Conservation (phyloP, 2,888 invertebrate genomes). For the Baronia brevicornis region DNA sequence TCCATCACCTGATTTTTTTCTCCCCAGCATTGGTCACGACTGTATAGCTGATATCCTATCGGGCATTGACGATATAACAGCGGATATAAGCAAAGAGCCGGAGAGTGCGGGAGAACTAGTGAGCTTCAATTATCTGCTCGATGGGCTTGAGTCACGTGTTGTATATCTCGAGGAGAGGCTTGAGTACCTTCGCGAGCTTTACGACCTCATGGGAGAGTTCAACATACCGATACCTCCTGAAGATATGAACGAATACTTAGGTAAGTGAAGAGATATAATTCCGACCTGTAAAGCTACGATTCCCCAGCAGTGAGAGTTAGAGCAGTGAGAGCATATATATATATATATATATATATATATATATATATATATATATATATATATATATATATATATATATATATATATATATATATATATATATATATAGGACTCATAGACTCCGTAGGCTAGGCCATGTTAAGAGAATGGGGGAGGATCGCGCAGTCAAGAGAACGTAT, state of each 20-base stretch:
- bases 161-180: slow-evolving; percentile 82
- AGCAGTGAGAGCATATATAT: no score
- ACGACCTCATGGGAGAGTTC: slow-evolving; percentile 89
- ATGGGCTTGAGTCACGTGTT: slow-evolving; percentile 79
- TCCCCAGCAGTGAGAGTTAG: no score
- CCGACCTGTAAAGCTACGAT: no score
- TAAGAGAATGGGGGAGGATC: no score
- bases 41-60: slow-evolving; percentile 76
- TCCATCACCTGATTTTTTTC: slow-evolving; percentile 11
- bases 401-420: no score
- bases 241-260: slow-evolving; percentile 78
- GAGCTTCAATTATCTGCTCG: slow-evolving; percentile 81
- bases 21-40: slow-evolving; percentile 76
- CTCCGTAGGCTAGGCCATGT: no score
- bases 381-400: no score
- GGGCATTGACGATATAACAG: slow-evolving; percentile 78
- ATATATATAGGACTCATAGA: no score
- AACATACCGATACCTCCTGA: slow-evolving; percentile 82
- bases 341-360: no score
- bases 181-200: slow-evolving; percentile 88
- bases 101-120: slow-evolving; percentile 83
- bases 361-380: no score
- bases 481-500: no score
- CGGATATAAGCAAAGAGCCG: slow-evolving; percentile 79
- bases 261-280: slow-evolving; percentile 25